Conservation (phyloP, 2,797 vertebrate genomes). For the Coregonus sp. region DNA sequence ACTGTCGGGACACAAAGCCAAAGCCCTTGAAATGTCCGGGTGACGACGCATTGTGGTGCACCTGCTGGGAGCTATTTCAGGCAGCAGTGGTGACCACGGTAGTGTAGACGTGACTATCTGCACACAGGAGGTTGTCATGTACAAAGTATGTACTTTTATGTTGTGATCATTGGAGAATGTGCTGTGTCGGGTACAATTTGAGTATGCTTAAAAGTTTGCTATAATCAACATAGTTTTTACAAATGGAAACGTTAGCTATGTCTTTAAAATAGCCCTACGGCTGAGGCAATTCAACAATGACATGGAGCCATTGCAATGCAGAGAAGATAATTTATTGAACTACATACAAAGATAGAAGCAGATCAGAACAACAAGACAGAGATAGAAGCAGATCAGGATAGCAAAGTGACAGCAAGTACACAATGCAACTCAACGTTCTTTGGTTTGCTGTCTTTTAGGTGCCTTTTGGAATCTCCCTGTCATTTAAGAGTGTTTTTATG, state of each 20-base stretch:
- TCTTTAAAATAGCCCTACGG: neutral
- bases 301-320: neutral
- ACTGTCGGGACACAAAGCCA: constrained; percentile 48
- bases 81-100: constrained; percentile 17
- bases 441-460: neutral
- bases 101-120: constrained; percentile 43
- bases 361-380: neutral
- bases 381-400: neutral
- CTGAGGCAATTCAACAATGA: neutral
- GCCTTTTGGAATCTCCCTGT: neutral
- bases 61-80: constrained; percentile 65
- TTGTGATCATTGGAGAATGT: neutral
- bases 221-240: no score
- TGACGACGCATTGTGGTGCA: constrained; percentile 54
- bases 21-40: constrained; percentile 51
- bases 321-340: neutral
- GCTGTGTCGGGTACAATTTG: neutral
- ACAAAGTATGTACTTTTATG: constrained; percentile 1
- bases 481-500: neutral
- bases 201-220: neutral
- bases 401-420: neutral
- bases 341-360: neutral
- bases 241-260: neutral
- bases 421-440: neutral
- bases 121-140: constrained; percentile 17